Conservation (phyloP, 2,797 vertebrate genomes). For the Acanthiza pusilla region DNA sequence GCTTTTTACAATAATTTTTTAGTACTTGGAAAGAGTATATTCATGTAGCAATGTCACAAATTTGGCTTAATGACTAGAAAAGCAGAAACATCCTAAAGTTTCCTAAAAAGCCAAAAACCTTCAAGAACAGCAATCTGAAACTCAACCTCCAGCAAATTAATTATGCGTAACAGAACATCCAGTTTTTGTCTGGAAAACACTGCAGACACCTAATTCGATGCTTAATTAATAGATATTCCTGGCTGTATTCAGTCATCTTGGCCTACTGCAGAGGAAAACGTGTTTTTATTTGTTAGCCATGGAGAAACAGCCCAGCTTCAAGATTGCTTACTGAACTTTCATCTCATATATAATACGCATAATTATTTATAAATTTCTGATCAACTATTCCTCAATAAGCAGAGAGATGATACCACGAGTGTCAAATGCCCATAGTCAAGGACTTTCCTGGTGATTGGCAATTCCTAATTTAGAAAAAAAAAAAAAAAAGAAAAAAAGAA, state of each 20-base stretch:
- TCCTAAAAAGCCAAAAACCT: neutral
- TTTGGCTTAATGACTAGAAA: neutral
- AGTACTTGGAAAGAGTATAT: neutral
- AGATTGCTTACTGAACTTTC: neutral
- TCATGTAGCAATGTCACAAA: neutral
- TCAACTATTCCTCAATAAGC: neutral
- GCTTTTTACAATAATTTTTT: neutral
- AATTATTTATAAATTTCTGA: neutral
- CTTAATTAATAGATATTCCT: neutral
- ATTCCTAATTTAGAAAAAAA: neutral
- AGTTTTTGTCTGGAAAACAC: neutral
- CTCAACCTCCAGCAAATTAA: neutral
- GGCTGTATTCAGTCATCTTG: neutral
- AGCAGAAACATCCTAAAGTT: neutral
- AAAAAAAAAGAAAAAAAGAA: neutral
- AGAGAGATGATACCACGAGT: neutral
- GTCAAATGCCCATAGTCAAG: neutral
- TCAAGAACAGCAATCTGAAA: neutral
- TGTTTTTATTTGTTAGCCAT: neutral
- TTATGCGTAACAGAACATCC: neutral
- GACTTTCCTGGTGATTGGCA: neutral
- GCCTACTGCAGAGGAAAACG: neutral
- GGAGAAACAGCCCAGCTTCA: neutral
- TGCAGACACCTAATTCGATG: neutral
- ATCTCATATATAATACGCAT: fast-evolving